phyloP scores from a whole-genome alignment of 2,113 vertebrate species.

The Nothocercus nigrocapillus region DNA sequence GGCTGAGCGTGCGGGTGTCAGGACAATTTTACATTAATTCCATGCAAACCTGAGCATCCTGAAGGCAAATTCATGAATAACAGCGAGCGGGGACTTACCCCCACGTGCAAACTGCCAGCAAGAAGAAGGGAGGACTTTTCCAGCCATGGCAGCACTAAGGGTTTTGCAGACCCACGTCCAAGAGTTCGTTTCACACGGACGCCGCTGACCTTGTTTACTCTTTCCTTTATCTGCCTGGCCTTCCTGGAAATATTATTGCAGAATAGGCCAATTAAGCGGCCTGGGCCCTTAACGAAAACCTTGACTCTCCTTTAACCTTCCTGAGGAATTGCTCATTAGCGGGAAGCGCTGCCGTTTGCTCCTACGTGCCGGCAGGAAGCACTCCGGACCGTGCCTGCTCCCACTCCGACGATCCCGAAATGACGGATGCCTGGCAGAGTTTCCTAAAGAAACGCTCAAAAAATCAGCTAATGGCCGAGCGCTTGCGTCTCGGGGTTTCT shows the following conservation, averaged over 20 bases:
- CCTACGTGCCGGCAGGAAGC: background rate
- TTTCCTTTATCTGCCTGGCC: constrained; percentile 31
- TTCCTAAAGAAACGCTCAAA: background rate
- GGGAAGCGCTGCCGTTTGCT: background rate
- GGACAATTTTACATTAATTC: background rate
- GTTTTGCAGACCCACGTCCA: background rate
- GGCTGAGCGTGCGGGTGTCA: fast-evolving
- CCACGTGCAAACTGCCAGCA: background rate
- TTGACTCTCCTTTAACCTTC: constrained; percentile 66
- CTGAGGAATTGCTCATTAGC: constrained; percentile 42
- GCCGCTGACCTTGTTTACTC: constrained; percentile 33
- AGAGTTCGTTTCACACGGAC: background rate
- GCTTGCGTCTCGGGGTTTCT: background rate
- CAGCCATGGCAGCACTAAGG: background rate
- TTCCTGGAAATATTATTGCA: constrained; percentile 32
- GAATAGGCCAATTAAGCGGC: background rate
- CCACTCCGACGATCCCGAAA: background rate
- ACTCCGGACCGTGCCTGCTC: background rate
- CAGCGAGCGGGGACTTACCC: background rate
- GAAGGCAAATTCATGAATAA: background rate
- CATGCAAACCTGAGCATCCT: background rate
- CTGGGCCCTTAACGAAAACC: constrained; percentile 30
- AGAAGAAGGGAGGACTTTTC: background rate
- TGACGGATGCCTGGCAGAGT: background rate
- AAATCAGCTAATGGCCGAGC: background rate